Conservation (phyloP, 2,797 vertebrate genomes). For the Danio jaintianensis region DNA sequence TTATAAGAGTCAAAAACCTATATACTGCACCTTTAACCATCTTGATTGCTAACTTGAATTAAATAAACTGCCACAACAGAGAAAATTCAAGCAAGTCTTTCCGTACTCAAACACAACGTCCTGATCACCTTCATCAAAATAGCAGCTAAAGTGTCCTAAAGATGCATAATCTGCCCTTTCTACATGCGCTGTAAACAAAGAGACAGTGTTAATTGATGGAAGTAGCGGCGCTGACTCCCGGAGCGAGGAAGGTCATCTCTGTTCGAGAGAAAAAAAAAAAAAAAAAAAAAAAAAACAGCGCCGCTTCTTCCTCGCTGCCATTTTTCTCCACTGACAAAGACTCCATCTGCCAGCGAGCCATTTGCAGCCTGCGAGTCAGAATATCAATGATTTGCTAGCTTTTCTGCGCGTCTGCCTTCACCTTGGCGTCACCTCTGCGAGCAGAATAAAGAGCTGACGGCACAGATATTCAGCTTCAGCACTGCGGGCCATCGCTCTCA, state of each 20-base stretch:
- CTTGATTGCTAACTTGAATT: too few relatives aligned
- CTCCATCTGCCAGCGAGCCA: constrained; percentile 95
- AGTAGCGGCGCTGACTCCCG: constrained; percentile 69
- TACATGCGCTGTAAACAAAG: constrained; percentile 75
- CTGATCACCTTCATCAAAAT: too few relatives aligned
- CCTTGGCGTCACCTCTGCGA: constrained; percentile 91
- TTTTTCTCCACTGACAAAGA: constrained; percentile 97
- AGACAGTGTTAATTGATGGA: constrained; percentile 80
- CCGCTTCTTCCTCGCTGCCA: constrained; percentile 86
- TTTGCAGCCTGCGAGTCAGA: constrained; percentile 92
- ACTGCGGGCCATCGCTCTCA: constrained; percentile 65
- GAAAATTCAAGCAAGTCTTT: background rate
- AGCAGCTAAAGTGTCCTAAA: too few relatives aligned
- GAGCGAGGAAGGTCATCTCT: constrained; percentile 86
- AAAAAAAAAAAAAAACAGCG: too few relatives aligned
- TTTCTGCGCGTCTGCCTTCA: constrained; percentile 87
- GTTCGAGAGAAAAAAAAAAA: too few relatives aligned
- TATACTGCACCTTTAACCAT: too few relatives aligned
- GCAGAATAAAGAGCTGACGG: constrained; percentile 78
- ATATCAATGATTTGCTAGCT: constrained; percentile 96
- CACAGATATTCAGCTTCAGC: constrained; percentile 70
- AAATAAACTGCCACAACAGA: background rate
- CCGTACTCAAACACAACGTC: too few relatives aligned
- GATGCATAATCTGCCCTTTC: constrained; percentile 65
- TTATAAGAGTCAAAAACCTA: too few relatives aligned